These are phyloP conservation scores for Betta splendens DNA, from an alignment of 2,797 vertebrate species.

Conservation along the genomic window DNA sequence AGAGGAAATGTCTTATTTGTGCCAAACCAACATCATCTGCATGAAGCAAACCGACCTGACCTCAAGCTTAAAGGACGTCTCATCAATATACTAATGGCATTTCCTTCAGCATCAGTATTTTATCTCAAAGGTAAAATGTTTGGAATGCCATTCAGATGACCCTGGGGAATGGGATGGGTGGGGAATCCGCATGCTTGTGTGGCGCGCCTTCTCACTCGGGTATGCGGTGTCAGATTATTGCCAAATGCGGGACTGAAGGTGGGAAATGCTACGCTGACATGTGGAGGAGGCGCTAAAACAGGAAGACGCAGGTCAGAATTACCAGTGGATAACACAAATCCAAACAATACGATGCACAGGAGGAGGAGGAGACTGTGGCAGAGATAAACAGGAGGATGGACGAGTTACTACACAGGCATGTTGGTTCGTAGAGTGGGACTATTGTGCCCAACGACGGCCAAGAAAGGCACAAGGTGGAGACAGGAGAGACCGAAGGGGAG, in stretches of 20 bases:
- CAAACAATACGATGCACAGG: constrained; percentile 6
- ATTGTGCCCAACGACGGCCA: neutral
- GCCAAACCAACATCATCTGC: neutral
- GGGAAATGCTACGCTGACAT: neutral
- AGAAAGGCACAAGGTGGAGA: constrained; percentile 5
- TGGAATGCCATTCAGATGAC: constrained; percentile 57
- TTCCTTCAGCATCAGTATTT: neutral
- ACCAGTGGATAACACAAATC: too few species aligned
- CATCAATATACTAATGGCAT: too few species aligned
- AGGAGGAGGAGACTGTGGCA: constrained; percentile 20
- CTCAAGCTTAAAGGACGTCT: too few species aligned
- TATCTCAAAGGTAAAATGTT: constrained; percentile 45
- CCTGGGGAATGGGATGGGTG: constrained; percentile 22
- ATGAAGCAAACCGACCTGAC: too few species aligned
- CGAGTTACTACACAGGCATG: neutral
- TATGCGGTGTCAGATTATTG: constrained; percentile 3
- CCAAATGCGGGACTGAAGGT: constrained; percentile 13
- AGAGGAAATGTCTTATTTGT: neutral
- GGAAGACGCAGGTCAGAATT: too few species aligned
- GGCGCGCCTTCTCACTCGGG: constrained; percentile 13
- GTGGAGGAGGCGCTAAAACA: too few species aligned
- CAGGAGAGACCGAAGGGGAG: constrained; percentile 31
- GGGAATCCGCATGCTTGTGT: constrained; percentile 24
- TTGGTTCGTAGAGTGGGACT: too few species aligned
- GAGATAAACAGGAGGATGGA: constrained; percentile 24